Conservation (phyloP, 30 jellyfish, hydroid and myxozoan species). For the Clytia hemisphaerica region DNA sequence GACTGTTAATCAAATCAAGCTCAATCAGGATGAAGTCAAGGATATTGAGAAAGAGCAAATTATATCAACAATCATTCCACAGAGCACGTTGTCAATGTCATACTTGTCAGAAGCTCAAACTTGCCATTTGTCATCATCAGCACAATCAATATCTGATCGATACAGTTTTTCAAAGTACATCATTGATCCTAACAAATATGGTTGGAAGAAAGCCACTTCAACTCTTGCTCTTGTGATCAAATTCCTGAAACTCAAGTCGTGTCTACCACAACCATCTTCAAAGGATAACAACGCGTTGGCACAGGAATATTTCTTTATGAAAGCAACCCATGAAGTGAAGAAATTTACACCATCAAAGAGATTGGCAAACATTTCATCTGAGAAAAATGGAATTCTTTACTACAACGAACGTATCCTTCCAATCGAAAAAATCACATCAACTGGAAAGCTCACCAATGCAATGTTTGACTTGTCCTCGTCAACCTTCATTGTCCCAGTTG, state of each 20-base stretch:
- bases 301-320: not conserved
- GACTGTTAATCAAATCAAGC: conserved; percentile 4
- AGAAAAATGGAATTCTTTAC: not conserved
- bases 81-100: conserved; percentile 6
- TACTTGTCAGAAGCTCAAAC: no score
- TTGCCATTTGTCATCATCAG: no score
- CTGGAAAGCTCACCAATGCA: not conserved
- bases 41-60: not conserved
- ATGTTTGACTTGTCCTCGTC: not conserved
- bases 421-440: not conserved
- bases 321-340: conserved; percentile 8
- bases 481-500: not conserved
- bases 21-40: not conserved
- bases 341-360: no score
- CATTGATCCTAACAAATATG: conserved; percentile 2
- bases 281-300: not conserved
- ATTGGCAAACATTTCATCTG: not conserved
- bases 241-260: not conserved
- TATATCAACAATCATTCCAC: not conserved
- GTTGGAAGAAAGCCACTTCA: not conserved
- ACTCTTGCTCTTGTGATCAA: not conserved
- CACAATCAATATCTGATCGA: not conserved
- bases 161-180: not conserved
- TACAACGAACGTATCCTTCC: conserved; percentile 1
- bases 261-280: no score